phyloP scores from a whole-genome alignment of 2,113 vertebrate species.

The Dipodomys stephensi region DNA sequence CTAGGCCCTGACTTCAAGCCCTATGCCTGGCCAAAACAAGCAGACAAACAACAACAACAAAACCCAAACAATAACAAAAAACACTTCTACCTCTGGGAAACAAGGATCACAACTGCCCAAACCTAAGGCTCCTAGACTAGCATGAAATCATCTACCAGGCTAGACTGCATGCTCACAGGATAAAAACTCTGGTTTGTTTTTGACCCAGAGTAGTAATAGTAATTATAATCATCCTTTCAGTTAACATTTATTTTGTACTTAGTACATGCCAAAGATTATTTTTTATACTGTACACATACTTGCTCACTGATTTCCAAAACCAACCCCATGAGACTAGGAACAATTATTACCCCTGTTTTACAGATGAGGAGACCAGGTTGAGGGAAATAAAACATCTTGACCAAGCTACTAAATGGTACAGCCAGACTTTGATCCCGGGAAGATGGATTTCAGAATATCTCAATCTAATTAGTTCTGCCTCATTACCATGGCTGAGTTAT shows the following conservation, averaged over 20 bases:
- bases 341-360: not conserved
- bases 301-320: not conserved
- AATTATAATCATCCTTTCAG: not conserved
- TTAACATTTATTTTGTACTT: not conserved
- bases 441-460: conserved; percentile 45
- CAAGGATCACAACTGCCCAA: not conserved
- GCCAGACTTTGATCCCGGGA: conserved; percentile 6
- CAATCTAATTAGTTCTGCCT: conserved; percentile 50
- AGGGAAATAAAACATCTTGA: not conserved
- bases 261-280: not conserved
- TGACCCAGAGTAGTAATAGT: not conserved
- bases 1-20: too few species aligned
- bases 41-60: too few species aligned
- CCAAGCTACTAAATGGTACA: not conserved
- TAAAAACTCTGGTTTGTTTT: not conserved
- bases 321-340: not conserved
- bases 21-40: too few species aligned
- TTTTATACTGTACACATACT: not conserved
- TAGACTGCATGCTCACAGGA: not conserved
- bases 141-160: not conserved
- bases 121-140: not conserved
- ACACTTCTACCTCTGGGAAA: not conserved
- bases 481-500: conserved; percentile 34
- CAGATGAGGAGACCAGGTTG: conserved; percentile 1
- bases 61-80: not conserved